Evolutionary conservation across 1,140 invertebrate species (phyloP).

Genomic region (Brachionus sp.): DNA sequence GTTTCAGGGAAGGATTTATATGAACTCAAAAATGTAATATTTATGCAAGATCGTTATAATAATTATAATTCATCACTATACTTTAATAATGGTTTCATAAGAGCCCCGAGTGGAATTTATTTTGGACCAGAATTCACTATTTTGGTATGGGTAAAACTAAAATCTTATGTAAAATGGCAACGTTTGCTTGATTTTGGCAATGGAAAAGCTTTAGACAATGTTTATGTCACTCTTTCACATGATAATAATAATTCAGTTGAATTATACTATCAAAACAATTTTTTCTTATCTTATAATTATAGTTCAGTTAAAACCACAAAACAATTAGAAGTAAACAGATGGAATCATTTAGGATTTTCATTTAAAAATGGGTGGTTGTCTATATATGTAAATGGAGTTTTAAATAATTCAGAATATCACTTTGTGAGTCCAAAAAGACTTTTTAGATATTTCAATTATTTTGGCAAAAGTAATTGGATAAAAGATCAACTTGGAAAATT

Average conservation of each 20-base stretch:
- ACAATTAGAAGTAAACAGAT: not conserved
- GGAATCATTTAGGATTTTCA: not conserved
- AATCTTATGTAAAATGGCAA: not conserved
- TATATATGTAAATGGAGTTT: not conserved
- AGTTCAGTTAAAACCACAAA: too few species aligned
- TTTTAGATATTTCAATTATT: not conserved
- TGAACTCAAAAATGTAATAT: not conserved
- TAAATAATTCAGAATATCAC: not conserved
- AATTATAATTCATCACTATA: not conserved
- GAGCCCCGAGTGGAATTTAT: not conserved
- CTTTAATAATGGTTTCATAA: not conserved
- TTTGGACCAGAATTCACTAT: not conserved
- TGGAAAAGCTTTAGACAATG: not conserved
- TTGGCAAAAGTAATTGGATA: not conserved
- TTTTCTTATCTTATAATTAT: not conserved
- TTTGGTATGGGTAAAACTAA: not conserved
- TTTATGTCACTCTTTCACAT: not conserved
- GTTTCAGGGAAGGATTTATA: not conserved
- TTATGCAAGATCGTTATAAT: not conserved
- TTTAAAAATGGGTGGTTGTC: not conserved
- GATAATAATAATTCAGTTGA: too few species aligned
- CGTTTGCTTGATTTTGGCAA: not conserved
- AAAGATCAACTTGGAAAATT: not conserved
- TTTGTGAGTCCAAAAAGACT: not conserved
- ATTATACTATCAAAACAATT: not conserved